Evolutionary conservation across 2,797 vertebrate species (phyloP), one percentile per base, ranked within the genome.

Genomic region (Eulemur albifrons): DNA sequence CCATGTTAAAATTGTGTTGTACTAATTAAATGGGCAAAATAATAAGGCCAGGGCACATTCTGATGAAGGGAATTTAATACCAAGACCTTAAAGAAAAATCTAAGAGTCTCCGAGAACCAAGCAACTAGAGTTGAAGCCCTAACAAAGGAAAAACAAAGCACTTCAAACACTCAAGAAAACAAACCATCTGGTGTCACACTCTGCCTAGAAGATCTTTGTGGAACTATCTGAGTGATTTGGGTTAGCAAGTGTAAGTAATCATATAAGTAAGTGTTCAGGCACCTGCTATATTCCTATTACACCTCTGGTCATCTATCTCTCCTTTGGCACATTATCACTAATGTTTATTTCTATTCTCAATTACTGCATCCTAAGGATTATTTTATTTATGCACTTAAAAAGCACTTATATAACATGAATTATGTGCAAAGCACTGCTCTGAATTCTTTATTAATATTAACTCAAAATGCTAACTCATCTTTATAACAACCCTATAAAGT

Each of bases 381-480:
- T 79, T 89, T 77, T 63, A 91, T 91, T 95, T 93, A 86, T 79
- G 17, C 13, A 67, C 30, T 79, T 79, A 92, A 54, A 25, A 69
- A 43, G 57, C 48, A 92, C 76, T 89, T 79, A 73, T 15, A 57
- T 69, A 92, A 38, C 20, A 79, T 85, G 43, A 61, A 83, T 96
- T 87, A 72, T 67, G 32, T 79, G 8, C 50, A 94, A 91, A 38
- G 15, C 38, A 75, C 12, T 88, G 2, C 77, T 95, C 72, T 92
- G 73, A 88, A 85, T 82, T 85, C 23, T 54, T 92, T 86, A 63
- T 90, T 87, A 83, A 95, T 94, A 76, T 59, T 93, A 84, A 91
- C 40, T 91, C 72, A 87, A 69, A 94, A 69, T 88, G 38, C 88
- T 91, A 88, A 96, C n/a, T 95, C 61, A 96, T 89, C 59, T 93